These are phyloP conservation scores for Eupithecia subfuscata DNA, from an alignment of 2,888 invertebrate species.

Conservation along the genomic window DNA sequence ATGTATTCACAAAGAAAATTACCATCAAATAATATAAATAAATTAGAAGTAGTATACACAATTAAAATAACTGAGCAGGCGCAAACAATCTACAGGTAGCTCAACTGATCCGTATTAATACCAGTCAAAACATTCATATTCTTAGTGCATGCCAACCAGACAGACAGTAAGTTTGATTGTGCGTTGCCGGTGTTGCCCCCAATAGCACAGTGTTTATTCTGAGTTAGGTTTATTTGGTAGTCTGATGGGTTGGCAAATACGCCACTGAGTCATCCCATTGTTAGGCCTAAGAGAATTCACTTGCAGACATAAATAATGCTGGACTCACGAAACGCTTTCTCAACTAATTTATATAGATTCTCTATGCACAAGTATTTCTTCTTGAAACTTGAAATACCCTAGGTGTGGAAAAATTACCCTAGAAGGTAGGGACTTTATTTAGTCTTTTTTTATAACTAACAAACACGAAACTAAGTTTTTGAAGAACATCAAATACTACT, in stretches of 20 bases:
- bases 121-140: no score
- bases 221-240: slow-evolving; percentile 37
- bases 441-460: no score
- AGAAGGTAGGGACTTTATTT: neutral
- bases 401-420: neutral
- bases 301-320: neutral
- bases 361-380: neutral
- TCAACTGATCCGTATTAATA: no score
- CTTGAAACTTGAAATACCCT: neutral
- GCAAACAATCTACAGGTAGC: no score
- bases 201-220: neutral
- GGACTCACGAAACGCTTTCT: neutral
- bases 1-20: no score
- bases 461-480: no score
- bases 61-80: no score
- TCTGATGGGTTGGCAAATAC: slow-evolving; percentile 32
- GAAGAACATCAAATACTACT: no score
- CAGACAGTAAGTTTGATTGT: neutral
- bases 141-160: neutral
- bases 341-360: neutral
- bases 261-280: slow-evolving; percentile 8
- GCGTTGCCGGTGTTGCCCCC: neutral
- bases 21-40: no score
- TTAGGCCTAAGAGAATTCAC: neutral
- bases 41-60: no score